A percentile compares a stretch with the other conserved stretches of the same genome.
Evolutionary conservation across 1,140 invertebrate genomes (phyloP).

Genomic region (Notospermus geniculatus): DNA sequence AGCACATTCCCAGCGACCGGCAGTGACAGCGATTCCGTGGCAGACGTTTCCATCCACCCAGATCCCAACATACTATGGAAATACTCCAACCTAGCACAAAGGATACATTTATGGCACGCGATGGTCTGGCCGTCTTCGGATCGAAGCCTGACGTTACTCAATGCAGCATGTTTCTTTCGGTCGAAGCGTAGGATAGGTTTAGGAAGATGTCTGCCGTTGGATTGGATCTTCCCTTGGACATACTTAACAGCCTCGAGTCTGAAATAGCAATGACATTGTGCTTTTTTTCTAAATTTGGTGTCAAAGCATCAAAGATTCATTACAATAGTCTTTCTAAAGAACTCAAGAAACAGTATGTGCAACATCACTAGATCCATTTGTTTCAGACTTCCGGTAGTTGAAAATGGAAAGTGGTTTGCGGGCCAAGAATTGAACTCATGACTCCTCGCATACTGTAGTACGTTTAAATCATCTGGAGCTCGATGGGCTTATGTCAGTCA

Average conservation of each 20-base stretch:
- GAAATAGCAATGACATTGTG: conserved; percentile 17
- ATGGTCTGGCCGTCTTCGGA: conserved; percentile 61
- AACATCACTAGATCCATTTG: too few species aligned
- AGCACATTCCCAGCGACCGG: conserved; percentile 60
- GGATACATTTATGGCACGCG: conserved; percentile 70
- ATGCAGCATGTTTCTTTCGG: conserved; percentile 53
- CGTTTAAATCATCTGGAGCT: too few species aligned
- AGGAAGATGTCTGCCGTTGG: conserved; percentile 27
- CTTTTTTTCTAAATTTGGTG: background rate
- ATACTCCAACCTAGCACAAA: conserved; percentile 71
- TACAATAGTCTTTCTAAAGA: too few species aligned
- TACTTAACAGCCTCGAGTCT: conserved; percentile 45
- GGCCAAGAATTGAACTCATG: too few species aligned
- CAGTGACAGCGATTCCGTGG: conserved; percentile 40
- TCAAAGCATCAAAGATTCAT: too few species aligned
- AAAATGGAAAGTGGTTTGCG: too few species aligned
- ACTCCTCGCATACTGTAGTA: too few species aligned
- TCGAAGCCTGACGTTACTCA: conserved; percentile 60
- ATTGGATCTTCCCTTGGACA: conserved; percentile 34
- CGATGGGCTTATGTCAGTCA: too few species aligned
- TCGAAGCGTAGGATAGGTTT: conserved; percentile 35
- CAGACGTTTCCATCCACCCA: conserved; percentile 49
- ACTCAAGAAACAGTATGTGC: too few species aligned
- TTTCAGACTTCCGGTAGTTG: too few species aligned
- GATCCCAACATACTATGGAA: conserved; percentile 72